Evolutionary conservation across 2,888 invertebrate genomes (phyloP).

Genomic region (Heliconius hortense): DNA sequence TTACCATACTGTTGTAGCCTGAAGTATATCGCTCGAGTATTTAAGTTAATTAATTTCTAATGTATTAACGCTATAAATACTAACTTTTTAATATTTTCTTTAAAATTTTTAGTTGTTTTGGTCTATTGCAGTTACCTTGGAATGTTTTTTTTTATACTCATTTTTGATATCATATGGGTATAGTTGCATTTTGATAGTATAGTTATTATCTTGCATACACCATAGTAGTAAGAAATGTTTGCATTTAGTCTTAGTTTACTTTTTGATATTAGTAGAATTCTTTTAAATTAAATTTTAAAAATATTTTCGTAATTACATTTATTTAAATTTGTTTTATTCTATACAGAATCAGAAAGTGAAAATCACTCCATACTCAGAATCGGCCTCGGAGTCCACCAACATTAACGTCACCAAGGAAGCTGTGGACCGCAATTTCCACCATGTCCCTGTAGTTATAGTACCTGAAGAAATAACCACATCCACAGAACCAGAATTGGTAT

Average conservation of each 20-base stretch:
- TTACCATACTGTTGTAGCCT: slow-evolving; percentile 5
- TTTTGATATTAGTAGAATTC: slow-evolving; percentile 35
- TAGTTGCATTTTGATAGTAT: slow-evolving; percentile 30
- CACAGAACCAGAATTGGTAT: slow-evolving; percentile 69
- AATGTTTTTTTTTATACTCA: slow-evolving; percentile 13
- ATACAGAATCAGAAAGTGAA: slow-evolving; percentile 67
- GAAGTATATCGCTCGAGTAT: slow-evolving; percentile 14
- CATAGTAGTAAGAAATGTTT: slow-evolving; percentile 1
- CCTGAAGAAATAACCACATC: slow-evolving; percentile 61
- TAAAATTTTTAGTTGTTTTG: not conserved
- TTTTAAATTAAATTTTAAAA: slow-evolving; percentile 5
- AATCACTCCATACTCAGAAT: slow-evolving; percentile 69
- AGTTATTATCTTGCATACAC: slow-evolving; percentile 10
- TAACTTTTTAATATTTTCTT: not conserved
- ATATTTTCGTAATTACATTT: not conserved
- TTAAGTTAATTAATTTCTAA: not conserved
- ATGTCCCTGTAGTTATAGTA: slow-evolving; percentile 52
- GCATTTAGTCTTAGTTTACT: slow-evolving; percentile 31
- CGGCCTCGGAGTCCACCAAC: slow-evolving; percentile 63
- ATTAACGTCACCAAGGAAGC: slow-evolving; percentile 57
- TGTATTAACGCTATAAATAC: slow-evolving; percentile 4
- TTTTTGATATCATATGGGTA: slow-evolving; percentile 18
- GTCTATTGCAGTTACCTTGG: slow-evolving; percentile 1
- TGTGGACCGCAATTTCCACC: slow-evolving; percentile 54
- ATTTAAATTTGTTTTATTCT: slow-evolving; percentile 14